Evolutionary conservation across 2,113 vertebrate genomes (phyloP), one percentile per base, ranked within the genome.

Genomic region (Siphamia tubifer): DNA sequence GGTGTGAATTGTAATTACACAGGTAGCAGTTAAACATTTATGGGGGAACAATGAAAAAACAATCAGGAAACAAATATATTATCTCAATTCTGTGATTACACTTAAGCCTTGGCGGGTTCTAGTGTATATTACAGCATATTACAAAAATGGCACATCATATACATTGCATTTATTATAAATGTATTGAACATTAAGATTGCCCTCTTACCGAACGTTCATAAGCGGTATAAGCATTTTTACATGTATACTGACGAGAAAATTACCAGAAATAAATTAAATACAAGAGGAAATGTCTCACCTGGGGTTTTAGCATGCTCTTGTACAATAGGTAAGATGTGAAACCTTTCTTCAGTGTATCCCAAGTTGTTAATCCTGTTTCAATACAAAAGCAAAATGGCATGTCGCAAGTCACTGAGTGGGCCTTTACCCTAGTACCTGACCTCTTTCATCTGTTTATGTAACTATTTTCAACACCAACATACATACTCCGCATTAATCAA

Each of bases 341-440:
- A 61, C 25, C 76, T 65, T 75, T 81, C 82, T 61, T 82, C 53
- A 9, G 45, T 81, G 78, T 73, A 42, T 68, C 66, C 82, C 81
- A 79, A 84, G 53, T 70, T 82, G 77, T 73, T 83, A 84, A 80
- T 83, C 86, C 89, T 91, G 87, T 86, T 86, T 81, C 54, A 84
- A 81, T 44, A 74, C 51, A 86, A 80, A 77, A 81, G 52, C 57
- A 85, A 81, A 81, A 79, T 63, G 72, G 68, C 63, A 90, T 86
- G 82, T 84, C 79, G 76, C 82, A 85, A 82, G 64, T 87, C 68
- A 83, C 31, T 68, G 58, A 80, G 70, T 51, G 73, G 84, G 76
- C 71, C 75, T 65, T 62, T 70, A 67, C 78, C 64, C 66, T 25
- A 40, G 60, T 70, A 75, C 68, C 75, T 85, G 76, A 85, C 77